A percentile compares a stretch with the other conserved stretches of the same genome.
phyloP scores from a whole-genome alignment of 2,888 invertebrate genomes.

The Lucinisca nassula region DNA sequence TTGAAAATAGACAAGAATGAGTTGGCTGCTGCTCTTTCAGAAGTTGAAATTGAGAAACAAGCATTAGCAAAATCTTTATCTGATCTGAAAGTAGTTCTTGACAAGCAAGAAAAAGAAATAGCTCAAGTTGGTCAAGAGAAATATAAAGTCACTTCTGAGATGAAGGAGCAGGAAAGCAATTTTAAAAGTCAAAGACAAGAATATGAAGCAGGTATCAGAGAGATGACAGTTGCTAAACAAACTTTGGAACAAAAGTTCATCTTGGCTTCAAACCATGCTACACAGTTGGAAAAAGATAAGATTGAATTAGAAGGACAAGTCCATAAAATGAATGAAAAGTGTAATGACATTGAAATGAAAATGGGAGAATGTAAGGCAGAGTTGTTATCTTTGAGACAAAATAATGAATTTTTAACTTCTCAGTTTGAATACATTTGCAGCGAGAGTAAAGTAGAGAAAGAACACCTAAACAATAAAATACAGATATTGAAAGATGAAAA shows the following conservation, averaged over 20 bases:
- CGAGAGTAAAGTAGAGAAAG: not conserved
- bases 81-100: not conserved
- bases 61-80: not conserved
- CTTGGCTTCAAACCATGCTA: not conserved
- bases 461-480: constrained; percentile 22
- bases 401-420: not conserved
- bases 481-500: constrained; percentile 10
- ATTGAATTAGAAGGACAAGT: not conserved
- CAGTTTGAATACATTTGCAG: not conserved
- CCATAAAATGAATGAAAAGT: not conserved
- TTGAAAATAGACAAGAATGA: not conserved
- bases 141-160: not conserved
- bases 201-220: not conserved
- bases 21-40: constrained; percentile 2
- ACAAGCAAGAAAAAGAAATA: not conserved
- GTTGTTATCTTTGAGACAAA: not conserved
- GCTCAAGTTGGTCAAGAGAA: not conserved
- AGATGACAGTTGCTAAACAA: not conserved
- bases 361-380: not conserved
- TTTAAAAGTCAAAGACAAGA: not conserved
- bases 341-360: not conserved
- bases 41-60: constrained; percentile 4
- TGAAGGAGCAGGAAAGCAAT: not conserved
- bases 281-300: constrained; percentile 3
- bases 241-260: not conserved